Conservation (phyloP, 1,140 invertebrate species). For the Planococcus citri region DNA sequence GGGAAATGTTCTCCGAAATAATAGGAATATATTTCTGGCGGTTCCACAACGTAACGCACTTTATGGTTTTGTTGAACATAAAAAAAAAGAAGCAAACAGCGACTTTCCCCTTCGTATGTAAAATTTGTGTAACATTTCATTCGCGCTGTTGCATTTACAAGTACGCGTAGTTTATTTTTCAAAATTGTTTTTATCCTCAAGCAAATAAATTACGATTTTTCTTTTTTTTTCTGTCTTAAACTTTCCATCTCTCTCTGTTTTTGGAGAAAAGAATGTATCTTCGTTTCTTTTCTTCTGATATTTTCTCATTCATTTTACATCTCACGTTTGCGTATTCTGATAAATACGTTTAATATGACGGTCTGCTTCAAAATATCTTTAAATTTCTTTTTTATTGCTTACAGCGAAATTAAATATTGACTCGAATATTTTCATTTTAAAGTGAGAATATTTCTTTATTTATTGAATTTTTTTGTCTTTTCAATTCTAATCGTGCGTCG, state of each 20-base stretch:
- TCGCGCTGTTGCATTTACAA: slow-evolving; percentile 6
- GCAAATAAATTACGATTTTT: slow-evolving; percentile 8
- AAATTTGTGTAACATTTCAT: not conserved
- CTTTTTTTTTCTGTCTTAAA: not conserved
- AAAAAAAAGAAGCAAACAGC: not conserved
- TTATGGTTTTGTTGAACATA: not conserved
- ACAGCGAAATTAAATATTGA: too few relatives aligned
- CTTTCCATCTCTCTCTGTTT: not conserved
- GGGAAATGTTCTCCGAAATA: not conserved
- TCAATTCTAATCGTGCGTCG: too few relatives aligned
- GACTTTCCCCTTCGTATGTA: not conserved
- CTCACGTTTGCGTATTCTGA: not conserved
- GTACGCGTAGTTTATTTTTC: not conserved
- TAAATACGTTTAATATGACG: not conserved
- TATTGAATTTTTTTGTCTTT: too few relatives aligned
- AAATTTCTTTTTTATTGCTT: not conserved
- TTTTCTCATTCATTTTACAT: not conserved
- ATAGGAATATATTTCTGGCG: not conserved
- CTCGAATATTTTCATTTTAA: too few relatives aligned
- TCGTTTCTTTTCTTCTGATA: not conserved
- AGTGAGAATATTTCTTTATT: too few relatives aligned
- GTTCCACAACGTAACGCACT: not conserved
- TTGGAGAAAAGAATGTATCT: not conserved
- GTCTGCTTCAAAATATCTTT: not conserved
- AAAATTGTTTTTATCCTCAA: not conserved